Percentiles rank a stretch among this genome's conserved stretches.
Conservation (phyloP, 2,113 vertebrate genomes). For the Pteropus alecto region DNA sequence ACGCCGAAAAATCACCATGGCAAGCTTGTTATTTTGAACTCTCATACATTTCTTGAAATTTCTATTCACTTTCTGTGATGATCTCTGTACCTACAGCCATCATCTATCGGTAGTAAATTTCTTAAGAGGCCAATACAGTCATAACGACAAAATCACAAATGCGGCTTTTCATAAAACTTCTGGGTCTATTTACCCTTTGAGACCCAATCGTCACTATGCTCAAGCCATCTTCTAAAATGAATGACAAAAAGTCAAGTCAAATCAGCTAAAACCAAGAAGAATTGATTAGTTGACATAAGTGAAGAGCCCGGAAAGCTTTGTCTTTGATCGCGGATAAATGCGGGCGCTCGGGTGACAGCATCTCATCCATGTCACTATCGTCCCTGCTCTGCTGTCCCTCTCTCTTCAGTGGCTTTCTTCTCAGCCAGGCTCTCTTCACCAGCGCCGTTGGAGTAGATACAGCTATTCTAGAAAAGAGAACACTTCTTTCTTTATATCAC, state of each 20-base stretch:
- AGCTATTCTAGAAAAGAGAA: not conserved
- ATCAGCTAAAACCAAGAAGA: not conserved
- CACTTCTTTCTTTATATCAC: not conserved
- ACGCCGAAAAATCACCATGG: not conserved
- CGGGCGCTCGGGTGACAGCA: fast-evolving
- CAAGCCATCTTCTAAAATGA: not conserved
- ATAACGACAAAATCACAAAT: not conserved
- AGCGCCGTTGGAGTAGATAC: not conserved
- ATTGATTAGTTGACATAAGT: fast-evolving
- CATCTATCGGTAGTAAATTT: not conserved
- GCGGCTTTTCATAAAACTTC: not conserved
- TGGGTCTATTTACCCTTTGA: not conserved
- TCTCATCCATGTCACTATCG: not conserved
- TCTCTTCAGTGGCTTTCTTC: not conserved
- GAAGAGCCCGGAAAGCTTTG: not conserved
- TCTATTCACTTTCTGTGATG: not conserved
- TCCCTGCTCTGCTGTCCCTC: not conserved
- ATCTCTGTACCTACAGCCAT: not conserved
- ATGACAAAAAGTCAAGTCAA: not conserved
- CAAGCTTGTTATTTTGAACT: not conserved
- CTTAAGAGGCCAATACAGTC: not conserved
- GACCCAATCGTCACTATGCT: not conserved
- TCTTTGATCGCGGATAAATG: not conserved
- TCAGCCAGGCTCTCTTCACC: not conserved
- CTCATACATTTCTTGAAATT: not conserved